Percentiles rank a stretch among this genome's conserved stretches.
Conservation (phyloP, 2,113 vertebrate species). For the Phaethornis superciliosus region DNA sequence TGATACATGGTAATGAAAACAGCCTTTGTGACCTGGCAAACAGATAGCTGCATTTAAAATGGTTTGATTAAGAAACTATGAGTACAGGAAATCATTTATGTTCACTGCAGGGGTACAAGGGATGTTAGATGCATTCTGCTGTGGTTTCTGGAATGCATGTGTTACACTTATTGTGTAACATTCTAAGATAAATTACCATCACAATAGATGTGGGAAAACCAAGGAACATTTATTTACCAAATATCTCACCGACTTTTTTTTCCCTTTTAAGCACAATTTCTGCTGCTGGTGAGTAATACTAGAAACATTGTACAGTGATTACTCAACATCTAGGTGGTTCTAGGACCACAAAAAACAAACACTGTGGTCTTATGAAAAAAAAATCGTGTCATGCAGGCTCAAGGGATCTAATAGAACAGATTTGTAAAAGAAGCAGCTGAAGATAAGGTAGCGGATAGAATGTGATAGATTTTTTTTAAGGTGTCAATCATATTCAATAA, state of each 20-base stretch:
- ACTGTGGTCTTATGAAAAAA: background rate
- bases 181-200: background rate
- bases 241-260: no score
- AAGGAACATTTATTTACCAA: background rate
- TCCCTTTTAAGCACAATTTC: background rate
- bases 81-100: background rate
- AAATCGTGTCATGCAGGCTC: background rate
- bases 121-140: background rate
- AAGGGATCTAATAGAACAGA: background rate
- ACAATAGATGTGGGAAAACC: background rate
- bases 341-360: background rate
- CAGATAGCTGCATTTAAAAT: background rate
- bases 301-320: background rate
- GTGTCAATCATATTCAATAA: background rate
- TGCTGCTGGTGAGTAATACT: background rate
- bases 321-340: background rate
- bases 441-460: background rate
- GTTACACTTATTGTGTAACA: background rate
- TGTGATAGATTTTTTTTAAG: background rate
- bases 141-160: background rate
- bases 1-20: background rate
- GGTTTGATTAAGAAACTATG: background rate
- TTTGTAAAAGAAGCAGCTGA: background rate
- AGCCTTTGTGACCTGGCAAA: background rate
- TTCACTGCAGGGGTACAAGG: background rate